A percentile compares a stretch with the other conserved stretches of the same genome.
Conservation (phyloP, 2,113 vertebrate species). For the Manacus vitellinus region DNA sequence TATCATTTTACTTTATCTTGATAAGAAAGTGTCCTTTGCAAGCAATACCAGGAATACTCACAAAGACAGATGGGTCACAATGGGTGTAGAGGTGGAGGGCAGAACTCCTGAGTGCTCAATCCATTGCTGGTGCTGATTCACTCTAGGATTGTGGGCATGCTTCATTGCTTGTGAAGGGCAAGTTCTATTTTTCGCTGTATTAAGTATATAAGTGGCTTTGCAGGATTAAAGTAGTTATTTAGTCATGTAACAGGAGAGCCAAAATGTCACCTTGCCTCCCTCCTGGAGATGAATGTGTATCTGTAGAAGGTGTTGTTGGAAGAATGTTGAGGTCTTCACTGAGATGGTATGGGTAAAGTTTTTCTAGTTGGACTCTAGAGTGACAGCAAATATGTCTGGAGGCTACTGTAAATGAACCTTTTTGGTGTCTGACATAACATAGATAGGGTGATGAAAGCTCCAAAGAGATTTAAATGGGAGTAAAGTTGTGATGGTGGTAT, state of each 20-base stretch:
- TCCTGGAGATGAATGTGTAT: not conserved
- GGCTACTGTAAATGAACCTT: not conserved
- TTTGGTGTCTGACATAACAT: not conserved
- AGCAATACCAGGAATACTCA: not conserved
- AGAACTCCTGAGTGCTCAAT: not conserved
- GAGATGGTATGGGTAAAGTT: not conserved
- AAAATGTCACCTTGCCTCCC: not conserved
- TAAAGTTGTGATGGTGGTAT: not conserved
- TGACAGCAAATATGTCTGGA: not conserved
- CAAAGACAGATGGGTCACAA: not conserved
- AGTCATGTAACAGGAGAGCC: not conserved
- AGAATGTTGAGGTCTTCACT: not conserved
- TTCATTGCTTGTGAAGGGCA: not conserved
- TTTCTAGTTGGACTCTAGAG: not conserved
- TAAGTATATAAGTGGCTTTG: not conserved
- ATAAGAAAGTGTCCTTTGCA: not conserved
- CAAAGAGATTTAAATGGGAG: not conserved
- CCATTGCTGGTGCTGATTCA: not conserved
- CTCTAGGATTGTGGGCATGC: not conserved
- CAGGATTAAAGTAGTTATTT: not conserved
- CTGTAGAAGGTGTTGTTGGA: not conserved
- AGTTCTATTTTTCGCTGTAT: not conserved
- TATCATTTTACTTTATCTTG: constrained; percentile 20
- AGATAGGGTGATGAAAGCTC: not conserved
- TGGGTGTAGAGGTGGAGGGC: not conserved